phyloP scores from a whole-genome alignment of 2,888 invertebrate species.

The Lapara coniferarum region DNA sequence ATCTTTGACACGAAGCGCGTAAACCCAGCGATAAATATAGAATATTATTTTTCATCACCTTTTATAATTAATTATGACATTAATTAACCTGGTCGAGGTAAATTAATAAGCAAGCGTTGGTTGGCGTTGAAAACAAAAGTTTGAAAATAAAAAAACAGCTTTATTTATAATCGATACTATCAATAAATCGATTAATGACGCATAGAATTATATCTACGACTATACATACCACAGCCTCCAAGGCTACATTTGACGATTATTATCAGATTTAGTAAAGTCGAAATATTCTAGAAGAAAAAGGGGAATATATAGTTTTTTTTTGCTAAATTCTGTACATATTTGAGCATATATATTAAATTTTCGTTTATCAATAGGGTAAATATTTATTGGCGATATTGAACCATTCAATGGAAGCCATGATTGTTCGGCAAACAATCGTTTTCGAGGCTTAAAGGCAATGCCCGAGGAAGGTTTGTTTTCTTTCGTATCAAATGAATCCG shows the following conservation, averaged over 20 bases:
- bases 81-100: conserved; percentile 11
- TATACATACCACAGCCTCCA: conserved; percentile 70
- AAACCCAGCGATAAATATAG: neutral
- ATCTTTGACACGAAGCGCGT: conserved; percentile 1
- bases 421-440: conserved; percentile 16
- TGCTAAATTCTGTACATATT: conserved; percentile 66
- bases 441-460: conserved; percentile 13
- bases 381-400: neutral
- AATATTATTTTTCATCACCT: conserved; percentile 27
- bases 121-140: conserved; percentile 13
- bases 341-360: conserved; percentile 54
- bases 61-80: conserved; percentile 9
- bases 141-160: neutral
- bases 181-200: conserved; percentile 29
- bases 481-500: conserved; percentile 19
- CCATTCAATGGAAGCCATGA: neutral
- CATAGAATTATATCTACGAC: conserved; percentile 40
- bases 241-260: conserved; percentile 60
- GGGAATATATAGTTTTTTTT: conserved; percentile 50
- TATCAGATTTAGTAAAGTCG: conserved; percentile 54
- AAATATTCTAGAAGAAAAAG: conserved; percentile 54
- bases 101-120: conserved; percentile 5
- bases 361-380: neutral
- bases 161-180: neutral
- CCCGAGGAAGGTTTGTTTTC: conserved; percentile 1